Evolutionary conservation across 2,113 vertebrate genomes (phyloP).

Genomic region (Odontophorus gujanensis): DNA sequence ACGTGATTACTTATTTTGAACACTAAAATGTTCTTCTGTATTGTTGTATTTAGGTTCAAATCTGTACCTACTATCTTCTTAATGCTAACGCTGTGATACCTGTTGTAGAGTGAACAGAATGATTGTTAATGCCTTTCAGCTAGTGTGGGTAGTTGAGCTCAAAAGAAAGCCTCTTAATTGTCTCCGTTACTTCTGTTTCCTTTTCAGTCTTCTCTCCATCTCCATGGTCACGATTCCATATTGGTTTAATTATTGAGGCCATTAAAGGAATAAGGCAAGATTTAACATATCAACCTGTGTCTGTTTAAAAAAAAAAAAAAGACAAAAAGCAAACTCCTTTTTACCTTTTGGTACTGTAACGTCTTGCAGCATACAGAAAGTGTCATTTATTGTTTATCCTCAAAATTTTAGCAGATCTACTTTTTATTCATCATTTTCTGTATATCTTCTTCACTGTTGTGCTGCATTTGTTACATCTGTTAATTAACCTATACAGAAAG

Average conservation of each 20-base stretch:
- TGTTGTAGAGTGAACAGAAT: background rate
- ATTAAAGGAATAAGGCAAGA: background rate
- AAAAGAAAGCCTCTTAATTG: background rate
- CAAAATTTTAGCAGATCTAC: background rate
- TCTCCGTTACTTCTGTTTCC: background rate
- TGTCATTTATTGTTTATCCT: background rate
- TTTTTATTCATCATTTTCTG: background rate
- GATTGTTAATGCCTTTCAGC: background rate
- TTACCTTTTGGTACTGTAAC: background rate
- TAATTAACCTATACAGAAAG: background rate
- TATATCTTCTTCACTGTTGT: background rate
- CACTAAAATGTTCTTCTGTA: background rate
- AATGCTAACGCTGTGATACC: background rate
- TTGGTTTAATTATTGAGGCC: background rate
- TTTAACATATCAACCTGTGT: rapidly evolving
- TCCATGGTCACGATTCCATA: background rate
- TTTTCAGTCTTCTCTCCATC: background rate
- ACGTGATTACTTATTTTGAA: background rate
- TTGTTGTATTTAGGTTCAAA: background rate
- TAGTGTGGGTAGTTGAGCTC: background rate
- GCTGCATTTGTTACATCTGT: rapidly evolving
- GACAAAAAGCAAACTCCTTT: background rate
- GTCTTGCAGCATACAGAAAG: background rate
- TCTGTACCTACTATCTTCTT: background rate
- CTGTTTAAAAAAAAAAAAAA: background rate